These are phyloP conservation scores for Donacobius atricapilla DNA, from an alignment of 2,113 vertebrate genomes.

Conservation along the genomic window DNA sequence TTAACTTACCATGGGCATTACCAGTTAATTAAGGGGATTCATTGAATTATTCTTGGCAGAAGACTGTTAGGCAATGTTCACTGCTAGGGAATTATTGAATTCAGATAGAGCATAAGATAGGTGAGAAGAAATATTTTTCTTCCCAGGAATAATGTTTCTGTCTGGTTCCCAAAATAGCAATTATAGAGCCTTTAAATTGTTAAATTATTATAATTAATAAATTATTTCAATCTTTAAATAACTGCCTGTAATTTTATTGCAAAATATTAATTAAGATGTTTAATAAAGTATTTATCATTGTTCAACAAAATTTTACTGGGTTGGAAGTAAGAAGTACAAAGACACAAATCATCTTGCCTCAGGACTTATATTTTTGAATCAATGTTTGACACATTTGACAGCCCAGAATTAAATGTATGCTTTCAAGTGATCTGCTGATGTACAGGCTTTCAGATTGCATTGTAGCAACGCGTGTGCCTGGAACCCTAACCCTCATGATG, in stretches of 20 bases:
- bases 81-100: constrained; percentile 16
- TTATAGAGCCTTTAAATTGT: not conserved
- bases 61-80: not conserved
- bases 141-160: not conserved
- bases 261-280: not conserved
- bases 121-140: constrained; percentile 4
- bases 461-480: not conserved
- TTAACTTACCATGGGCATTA: not conserved
- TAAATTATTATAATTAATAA: not conserved
- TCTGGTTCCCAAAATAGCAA: not conserved
- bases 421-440: not conserved
- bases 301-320: not conserved
- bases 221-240: not conserved
- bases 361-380: not conserved
- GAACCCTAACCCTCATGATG: not conserved
- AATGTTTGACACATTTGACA: not conserved
- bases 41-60: constrained; percentile 27
- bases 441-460: not conserved
- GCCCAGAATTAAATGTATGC: not conserved
- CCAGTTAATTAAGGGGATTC: constrained; percentile 26
- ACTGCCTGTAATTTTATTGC: not conserved
- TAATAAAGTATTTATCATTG: not conserved
- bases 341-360: not conserved
- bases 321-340: not conserved
- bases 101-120: not conserved